Base-by-base conservation (phyloP, 2,797 vertebrate species). In the Eptatretus atami region DNA sequence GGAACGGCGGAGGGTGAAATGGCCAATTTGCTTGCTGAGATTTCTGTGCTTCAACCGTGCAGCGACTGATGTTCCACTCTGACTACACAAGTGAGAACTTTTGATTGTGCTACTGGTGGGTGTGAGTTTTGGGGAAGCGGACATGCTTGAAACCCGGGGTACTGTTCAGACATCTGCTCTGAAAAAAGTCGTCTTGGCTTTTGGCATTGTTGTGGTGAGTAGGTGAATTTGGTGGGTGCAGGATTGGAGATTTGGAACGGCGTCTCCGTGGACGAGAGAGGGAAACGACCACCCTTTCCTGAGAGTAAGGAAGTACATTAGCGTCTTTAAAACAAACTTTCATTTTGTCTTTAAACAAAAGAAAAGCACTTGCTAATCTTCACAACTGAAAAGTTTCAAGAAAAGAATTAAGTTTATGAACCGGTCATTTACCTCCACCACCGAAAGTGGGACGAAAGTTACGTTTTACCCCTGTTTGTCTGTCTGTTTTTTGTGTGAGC, bases 191-290 rank as follows among this genome's bases (percentile, higher is more conserved):
- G 66, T 76, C 69, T 75, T 72, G 0, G 75, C 53, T 63, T 80
- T 65, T 15, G 77, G 67, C 2, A 80, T 66, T 66, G 77, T 73
- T 63, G 76, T 53, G 72, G 81, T 80, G 76, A 86, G 67, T 94
- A 88, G 65, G 84, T 86, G 69, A 98, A 95, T 71, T 82, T 0
- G 88, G 82, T 53, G 84, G 83, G 65, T 90, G 86, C 65, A 95
- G 81, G 68, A 98, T 81, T 2, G 90, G 90, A 55, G 90, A 95
- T 74, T 98, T 92, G 64, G 90, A 94, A 65, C 84, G 75, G 12
- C 87, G 77, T 4, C 82, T 79, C 10, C 87, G 78, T 72, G 86
- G 87, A n/a, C 57, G 57, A 61, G 57, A n/a, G n/a, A n/a, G n/a
- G 57, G 57, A 61, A 61, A 9, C 57, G n/a, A 12, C 57, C n/a